Evolutionary conservation across 53 echinoderm and acorn worm genomes (phyloP).

Genomic region (Temnopleurus reevesii): DNA sequence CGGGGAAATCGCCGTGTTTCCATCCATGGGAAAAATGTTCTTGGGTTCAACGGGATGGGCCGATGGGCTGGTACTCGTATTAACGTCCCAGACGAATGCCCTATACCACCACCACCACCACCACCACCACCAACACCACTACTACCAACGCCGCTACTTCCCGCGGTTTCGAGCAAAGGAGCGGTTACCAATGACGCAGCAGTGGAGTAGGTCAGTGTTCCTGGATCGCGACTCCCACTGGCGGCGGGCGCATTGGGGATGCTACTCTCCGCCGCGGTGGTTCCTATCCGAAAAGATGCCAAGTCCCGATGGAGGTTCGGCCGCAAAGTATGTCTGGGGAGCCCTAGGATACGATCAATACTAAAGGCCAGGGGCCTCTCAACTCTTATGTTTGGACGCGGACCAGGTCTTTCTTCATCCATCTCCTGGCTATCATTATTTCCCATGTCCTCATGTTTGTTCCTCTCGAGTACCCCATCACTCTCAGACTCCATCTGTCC

Average conservation of each 20-base stretch:
- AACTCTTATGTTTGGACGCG: neutral
- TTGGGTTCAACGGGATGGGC: neutral
- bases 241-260: neutral
- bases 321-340: constrained; percentile 1
- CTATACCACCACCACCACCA: neutral
- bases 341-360: constrained; percentile 36
- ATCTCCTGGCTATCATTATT: neutral
- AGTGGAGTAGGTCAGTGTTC: neutral
- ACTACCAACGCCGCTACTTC: neutral
- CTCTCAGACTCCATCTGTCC: neutral
- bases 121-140: neutral
- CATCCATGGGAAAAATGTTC: constrained; percentile 45
- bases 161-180: neutral
- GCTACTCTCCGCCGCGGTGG: neutral
- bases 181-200: neutral
- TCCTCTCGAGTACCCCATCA: neutral
- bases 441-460: neutral
- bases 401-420: neutral
- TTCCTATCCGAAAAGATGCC: neutral
- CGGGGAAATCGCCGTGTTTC: constrained; percentile 46
- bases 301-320: neutral
- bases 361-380: constrained; percentile 39
- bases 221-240: neutral
- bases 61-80: constrained; percentile 50
- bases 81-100: constrained; percentile 2